Evolutionary conservation across 2,113 vertebrate genomes (phyloP).

Genomic region (Bucco capensis): DNA sequence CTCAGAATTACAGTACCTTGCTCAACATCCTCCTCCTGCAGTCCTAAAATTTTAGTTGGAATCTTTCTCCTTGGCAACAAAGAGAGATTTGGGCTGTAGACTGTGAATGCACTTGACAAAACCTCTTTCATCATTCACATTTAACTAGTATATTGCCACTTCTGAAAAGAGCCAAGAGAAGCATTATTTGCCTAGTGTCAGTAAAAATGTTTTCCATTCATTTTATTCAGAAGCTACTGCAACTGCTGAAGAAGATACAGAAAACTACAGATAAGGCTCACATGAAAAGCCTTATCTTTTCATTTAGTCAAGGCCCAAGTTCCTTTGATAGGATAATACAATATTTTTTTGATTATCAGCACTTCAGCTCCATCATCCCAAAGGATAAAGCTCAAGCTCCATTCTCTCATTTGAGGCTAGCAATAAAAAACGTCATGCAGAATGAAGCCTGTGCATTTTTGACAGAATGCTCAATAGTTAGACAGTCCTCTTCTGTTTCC

Average conservation of each 20-base stretch:
- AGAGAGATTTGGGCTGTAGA: not conserved
- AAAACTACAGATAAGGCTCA: not conserved
- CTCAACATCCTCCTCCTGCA: not conserved
- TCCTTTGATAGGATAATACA: not conserved
- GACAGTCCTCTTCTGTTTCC: not conserved
- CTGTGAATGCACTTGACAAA: not conserved
- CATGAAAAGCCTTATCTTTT: conserved; percentile 24
- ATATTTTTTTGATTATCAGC: not conserved
- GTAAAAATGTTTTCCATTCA: not conserved
- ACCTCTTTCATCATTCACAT: not conserved
- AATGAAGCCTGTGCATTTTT: not conserved
- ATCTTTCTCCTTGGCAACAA: not conserved
- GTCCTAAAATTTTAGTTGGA: not conserved
- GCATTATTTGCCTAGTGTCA: not conserved
- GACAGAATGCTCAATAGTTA: not conserved
- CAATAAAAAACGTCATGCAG: conserved; percentile 16
- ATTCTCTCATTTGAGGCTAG: not conserved
- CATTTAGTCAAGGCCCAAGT: not conserved
- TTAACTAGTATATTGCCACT: not conserved
- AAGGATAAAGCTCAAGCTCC: not conserved
- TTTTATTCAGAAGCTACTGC: conserved; percentile 14
- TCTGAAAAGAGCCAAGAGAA: not conserved
- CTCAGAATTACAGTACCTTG: not conserved
- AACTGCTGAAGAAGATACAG: conserved; percentile 16
- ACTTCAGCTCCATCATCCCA: not conserved